Conservation (phyloP, 2,888 invertebrate genomes). For the Tuta absoluta region DNA sequence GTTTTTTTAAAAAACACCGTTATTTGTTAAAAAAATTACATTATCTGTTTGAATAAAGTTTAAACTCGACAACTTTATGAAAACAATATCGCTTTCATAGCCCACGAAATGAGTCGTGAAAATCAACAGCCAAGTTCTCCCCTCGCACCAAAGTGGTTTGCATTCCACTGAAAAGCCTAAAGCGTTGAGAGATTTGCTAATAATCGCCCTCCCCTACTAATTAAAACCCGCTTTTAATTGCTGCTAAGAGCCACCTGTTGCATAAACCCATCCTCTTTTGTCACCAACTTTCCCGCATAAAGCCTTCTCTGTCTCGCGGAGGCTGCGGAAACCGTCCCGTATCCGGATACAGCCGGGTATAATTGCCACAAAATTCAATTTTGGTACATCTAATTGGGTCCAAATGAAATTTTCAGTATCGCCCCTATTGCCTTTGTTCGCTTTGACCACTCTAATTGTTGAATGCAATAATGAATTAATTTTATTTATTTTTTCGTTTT, state of each 20-base stretch:
- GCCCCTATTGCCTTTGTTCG: constrained; percentile 65
- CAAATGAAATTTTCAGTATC: constrained; percentile 75
- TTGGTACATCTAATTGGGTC: constrained; percentile 69
- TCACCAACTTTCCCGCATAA: constrained; percentile 34
- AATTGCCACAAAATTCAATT: constrained; percentile 77
- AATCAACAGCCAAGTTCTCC: constrained; percentile 41
- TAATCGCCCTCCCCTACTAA: constrained; percentile 78
- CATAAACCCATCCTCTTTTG: constrained; percentile 44
- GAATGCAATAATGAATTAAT: constrained; percentile 68
- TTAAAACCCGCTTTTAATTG: constrained; percentile 80
- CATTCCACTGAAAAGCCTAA: constrained; percentile 69
- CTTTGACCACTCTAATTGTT: constrained; percentile 62
- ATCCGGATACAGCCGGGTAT: constrained; percentile 73
- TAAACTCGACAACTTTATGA: too few species aligned
- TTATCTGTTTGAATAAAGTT: too few species aligned
- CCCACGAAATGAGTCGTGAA: constrained; percentile 29
- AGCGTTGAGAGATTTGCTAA: constrained; percentile 72
- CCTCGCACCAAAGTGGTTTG: constrained; percentile 64
- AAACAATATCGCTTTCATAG: constrained; percentile 16
- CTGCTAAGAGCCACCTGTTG: constrained; percentile 77
- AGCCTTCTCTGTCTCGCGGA: constrained; percentile 53
- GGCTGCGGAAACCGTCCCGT: constrained; percentile 72
- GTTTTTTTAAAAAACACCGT: too few species aligned
- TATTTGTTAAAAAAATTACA: too few species aligned
- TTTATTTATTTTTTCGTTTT: constrained; percentile 52